phyloP scores from a whole-genome alignment of 2,888 invertebrate species.

The Leptinotarsa tumamoca region DNA sequence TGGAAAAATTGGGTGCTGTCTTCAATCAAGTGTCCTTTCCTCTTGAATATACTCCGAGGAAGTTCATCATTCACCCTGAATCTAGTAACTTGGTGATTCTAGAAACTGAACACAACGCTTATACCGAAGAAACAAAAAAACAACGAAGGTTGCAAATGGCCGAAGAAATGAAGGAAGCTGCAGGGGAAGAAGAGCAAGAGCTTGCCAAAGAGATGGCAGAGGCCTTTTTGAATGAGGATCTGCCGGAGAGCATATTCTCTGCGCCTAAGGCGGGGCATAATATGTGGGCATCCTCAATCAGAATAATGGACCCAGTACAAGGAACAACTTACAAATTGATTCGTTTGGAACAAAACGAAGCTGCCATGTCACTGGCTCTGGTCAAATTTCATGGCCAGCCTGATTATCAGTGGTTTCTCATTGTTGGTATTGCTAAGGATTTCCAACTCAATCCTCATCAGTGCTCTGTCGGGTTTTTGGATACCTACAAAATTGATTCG shows the following conservation, averaged over 20 bases:
- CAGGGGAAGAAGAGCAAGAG: constrained; percentile 95
- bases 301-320: constrained; percentile 87
- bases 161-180: constrained; percentile 97
- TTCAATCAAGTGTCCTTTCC: constrained; percentile 96
- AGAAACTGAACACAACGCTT: constrained; percentile 98
- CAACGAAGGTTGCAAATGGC: constrained; percentile 95
- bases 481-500: constrained; percentile 82
- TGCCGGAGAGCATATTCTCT: constrained; percentile 94
- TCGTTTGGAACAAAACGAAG: constrained; percentile 94
- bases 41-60: constrained; percentile 94
- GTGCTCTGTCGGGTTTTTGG: constrained; percentile 85
- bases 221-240: constrained; percentile 92
- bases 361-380: constrained; percentile 89
- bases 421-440: constrained; percentile 84
- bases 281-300: constrained; percentile 94
- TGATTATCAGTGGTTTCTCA: constrained; percentile 69
- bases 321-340: constrained; percentile 77
- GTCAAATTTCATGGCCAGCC: constrained; percentile 65
- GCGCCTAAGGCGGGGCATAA: constrained; percentile 96
- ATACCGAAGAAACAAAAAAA: constrained; percentile 96
- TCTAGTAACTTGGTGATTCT: constrained; percentile 90
- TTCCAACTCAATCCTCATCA: constrained; percentile 89
- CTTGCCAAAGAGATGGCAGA: constrained; percentile 98
- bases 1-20: constrained; percentile 98
- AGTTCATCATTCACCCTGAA: constrained; percentile 93